Base-by-base conservation (phyloP, 2,113 vertebrate genomes). In the Albula glossodonta region DNA sequence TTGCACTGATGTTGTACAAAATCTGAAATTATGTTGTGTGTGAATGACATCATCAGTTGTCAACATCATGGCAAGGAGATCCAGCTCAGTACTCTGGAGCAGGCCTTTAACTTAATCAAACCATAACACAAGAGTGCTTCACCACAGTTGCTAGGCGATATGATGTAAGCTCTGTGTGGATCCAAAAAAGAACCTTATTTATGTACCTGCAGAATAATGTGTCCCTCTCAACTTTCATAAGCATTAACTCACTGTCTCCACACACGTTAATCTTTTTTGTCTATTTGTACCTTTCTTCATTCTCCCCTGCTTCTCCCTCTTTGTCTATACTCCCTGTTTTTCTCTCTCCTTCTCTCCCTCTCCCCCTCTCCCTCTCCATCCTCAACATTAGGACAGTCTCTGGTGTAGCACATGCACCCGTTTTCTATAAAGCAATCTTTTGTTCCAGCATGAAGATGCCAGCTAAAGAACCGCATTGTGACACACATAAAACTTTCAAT, bases 401-500 rank as follows among this genome's bases (percentile, higher is more conserved):
- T 10, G n/a, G 70, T n/a, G 4, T 74, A 74, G 70, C 70, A 2
- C 51, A 0, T 81, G 80, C 53, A 51, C 49, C 50, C 22, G 51
- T 7, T 19, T 41, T 50, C 80, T 8, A 81, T 51, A 51, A 81
- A 81, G 49, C 19, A 17, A 19, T n/a, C 51, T 22, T 81, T 81
- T 81, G 80, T 81, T 52, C 50, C 50, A 6, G 22, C 51, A 4
- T 51, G 80, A 19, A 81, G 80, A 81, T 81, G 80, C 7, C 13
- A 51, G 2, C 19, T 12, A 2, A 80, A 81, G 51, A 51, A 51
- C 50, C 9, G 49, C 50, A 81, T 81, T 81, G 80, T 52, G 80
- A 81, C 51, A 19, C 80, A 5, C 51, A 81, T 81, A 81, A 41
- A 51, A 81, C 50, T 81, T 81, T 81, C 80, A 13, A 81, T 81